Evolutionary conservation across 37 sponge, comb jelly and placozoan genomes (phyloP), one percentile per base, ranked within the genome.

Genomic region (Ephydatia muelleri): DNA sequence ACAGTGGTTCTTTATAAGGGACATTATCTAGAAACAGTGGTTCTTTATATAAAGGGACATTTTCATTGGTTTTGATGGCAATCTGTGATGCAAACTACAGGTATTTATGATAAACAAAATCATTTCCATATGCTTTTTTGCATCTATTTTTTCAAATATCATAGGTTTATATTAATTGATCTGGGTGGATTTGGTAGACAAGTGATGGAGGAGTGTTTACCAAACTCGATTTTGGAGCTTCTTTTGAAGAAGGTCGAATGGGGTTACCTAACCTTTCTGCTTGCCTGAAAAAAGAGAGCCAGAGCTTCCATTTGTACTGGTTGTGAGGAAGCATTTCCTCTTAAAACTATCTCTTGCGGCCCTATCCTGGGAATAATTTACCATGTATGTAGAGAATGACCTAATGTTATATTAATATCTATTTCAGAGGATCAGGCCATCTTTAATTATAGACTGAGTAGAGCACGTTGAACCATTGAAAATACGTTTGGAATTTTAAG

Each of bases 201-300:
- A 89, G 75, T 49, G 90, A 89, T 72, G 80, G 72, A 27, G 90
- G 85, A 19, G 48, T 84, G 21, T 79, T 89, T 36, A 78, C 87
- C 13, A 37, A 86, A 19, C 82, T 75, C 14, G 47, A 2, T 31
- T 88, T 88, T 72, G 79, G 84, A 33, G 32, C 76, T 38, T 75
- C 84, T 22, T 49, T 79, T 43, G 75, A 87, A 22, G 29, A 31
- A 25, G 72, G 57, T 29, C 6, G 67, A 38, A 76, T 87, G 66
- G 2, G 40, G 5, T 23, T 80, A 26, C 88, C 82, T 30, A 31
- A 40, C 39, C 40, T 43, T 21, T 40, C 38, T 12, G 67, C 81
- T 32, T 82, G 16, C 69, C 82, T 39, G 75, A 77, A 38, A 75
- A 9, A 34, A 22, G 19, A 19, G 0, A 4, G 16, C 30, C 75